Base-by-base conservation (phyloP, 2,888 invertebrate species). In the Lordiphosa andalusiaca region DNA sequence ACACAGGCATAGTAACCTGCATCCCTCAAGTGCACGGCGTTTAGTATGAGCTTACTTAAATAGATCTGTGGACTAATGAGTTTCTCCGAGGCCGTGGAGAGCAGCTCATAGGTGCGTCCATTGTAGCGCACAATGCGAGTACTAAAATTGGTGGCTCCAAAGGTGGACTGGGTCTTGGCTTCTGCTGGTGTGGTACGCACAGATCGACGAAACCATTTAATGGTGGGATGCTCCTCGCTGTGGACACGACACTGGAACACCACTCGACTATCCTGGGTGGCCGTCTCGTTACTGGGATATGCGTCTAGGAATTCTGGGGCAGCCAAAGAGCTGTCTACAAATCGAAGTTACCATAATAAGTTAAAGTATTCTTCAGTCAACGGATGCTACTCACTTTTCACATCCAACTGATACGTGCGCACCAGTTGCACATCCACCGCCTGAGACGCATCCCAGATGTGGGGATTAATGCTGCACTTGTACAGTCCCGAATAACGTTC, bases 401-500 rank as follows among this genome's bases (percentile, higher is more conserved):
- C 82, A 74, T 88, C 88, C 66, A 90, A 62, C 61, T 88, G 86
- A 80, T 85, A 89, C 9, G 86, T 88, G 56, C 87, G 75, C n/a
- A 87, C 86, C 6, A 89, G 63, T 73, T 88, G 86, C 46, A 89
- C 87, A 50, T 88, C 85, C 39, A 88, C 73, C 1, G 84, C 64
- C 21, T 81, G 84, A 0, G 66, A 50, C 7, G 82, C 60, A 62
- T 87, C 82, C 53, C 72, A 67, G 2, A 78, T 66, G 50, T 86
- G 84, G 0, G 89, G 89, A 58, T 85, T 81, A 3, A 89, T 83
- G 12, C 84, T 86, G 69, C 89, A 89, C 63, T 88, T 88, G 53
- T 90, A 89, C 7, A 90, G 76, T 0, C 89, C 89, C 3, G 89
- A 88, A 70, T 89, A 86, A 10, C 83, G 78, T 50, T 88, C 89